A percentile compares a stretch with the other conserved stretches of the same genome.
Conservation (phyloP, 2,888 invertebrate species). For the Amphipoea lucens region DNA sequence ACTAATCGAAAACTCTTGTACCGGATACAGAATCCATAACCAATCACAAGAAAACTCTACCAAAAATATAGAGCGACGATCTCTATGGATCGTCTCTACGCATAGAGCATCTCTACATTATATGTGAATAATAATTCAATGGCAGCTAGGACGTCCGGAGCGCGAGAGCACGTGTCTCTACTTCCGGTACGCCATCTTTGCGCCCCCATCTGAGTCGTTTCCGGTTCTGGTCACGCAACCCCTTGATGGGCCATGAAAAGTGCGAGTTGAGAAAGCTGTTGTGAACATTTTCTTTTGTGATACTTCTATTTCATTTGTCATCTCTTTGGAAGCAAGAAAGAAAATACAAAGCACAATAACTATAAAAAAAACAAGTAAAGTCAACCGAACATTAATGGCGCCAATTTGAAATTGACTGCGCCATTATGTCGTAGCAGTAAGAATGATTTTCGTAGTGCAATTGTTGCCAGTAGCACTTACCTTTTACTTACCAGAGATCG, state of each 20-base stretch:
- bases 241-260: slow-evolving; percentile 81
- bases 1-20: slow-evolving; percentile 69
- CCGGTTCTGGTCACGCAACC: slow-evolving; percentile 86
- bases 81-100: slow-evolving; percentile 12
- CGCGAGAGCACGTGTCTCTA: slow-evolving; percentile 87
- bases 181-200: slow-evolving; percentile 89
- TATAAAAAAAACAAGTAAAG: no score
- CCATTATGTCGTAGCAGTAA: no score
- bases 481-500: no score
- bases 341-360: no score
- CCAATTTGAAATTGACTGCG: no score
- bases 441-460: no score
- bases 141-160: slow-evolving; percentile 87
- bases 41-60: slow-evolving; percentile 48
- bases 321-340: no score
- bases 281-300: not conserved
- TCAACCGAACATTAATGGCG: no score
- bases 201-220: slow-evolving; percentile 79
- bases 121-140: slow-evolving; percentile 87
- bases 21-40: slow-evolving; percentile 58
- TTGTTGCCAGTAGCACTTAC: no score
- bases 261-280: slow-evolving; percentile 47
- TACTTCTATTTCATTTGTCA: not conserved
- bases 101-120: slow-evolving; percentile 59
- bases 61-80: slow-evolving; percentile 43